A percentile compares a stretch with the other conserved stretches of the same genome.
Evolutionary conservation across 2,113 vertebrate species (phyloP).

Genomic region (Ciconia maguari): DNA sequence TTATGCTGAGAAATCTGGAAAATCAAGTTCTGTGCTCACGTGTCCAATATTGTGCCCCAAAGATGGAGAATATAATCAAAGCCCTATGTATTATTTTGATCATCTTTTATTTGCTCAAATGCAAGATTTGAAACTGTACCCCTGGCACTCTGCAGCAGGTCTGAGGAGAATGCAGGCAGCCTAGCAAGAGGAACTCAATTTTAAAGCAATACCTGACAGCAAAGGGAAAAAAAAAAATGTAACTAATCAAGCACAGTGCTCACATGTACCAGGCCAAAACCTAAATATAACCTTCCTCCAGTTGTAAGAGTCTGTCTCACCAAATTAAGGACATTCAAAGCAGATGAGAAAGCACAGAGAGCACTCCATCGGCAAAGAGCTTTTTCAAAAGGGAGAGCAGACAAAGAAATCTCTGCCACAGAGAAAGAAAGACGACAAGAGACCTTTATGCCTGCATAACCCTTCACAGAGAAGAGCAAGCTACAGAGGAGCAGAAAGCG

Average conservation of each 20-base stretch:
- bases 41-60: background rate
- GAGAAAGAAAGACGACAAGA: background rate
- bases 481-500: background rate
- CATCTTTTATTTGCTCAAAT: background rate
- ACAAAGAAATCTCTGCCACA: background rate
- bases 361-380: conserved; percentile 30
- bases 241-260: background rate
- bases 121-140: background rate
- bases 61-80: background rate
- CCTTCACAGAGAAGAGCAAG: background rate
- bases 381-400: conserved; percentile 30
- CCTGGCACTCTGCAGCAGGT: background rate
- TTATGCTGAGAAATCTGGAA: background rate
- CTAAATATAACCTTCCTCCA: conserved; percentile 43
- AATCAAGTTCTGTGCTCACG: background rate
- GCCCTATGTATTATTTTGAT: background rate
- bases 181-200: background rate
- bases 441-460: background rate
- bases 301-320: conserved; percentile 23
- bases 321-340: conserved; percentile 56
- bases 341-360: conserved; percentile 32
- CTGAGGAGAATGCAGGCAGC: background rate
- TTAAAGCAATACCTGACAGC: background rate
- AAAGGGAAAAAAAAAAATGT: background rate
- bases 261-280: conserved; percentile 5